Base-by-base conservation (phyloP, 2,888 invertebrate genomes). In the Eristalinus sepulchralis region DNA sequence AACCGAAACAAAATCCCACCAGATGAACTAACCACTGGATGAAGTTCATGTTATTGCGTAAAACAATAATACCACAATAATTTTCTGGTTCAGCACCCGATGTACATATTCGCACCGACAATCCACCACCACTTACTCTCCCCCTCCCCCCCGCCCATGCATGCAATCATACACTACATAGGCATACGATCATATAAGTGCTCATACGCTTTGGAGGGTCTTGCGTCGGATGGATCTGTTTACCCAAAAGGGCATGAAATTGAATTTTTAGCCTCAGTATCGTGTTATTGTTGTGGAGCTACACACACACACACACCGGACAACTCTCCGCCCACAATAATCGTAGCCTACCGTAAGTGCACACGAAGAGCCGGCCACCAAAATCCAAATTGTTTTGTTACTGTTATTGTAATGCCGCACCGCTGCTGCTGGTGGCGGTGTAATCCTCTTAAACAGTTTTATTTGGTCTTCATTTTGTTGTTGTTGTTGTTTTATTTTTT, bases 241-340 rank as follows among this genome's bases (percentile, higher is more conserved):
- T 88, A 88, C 71, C 84, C 90, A 91, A 88, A 89, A 88, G 89
- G 89, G 90, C 91, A 90, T 91, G 90, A 91, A 91, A 91, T 91
- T 90, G 90, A 90, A 90, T 90, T 88, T 90, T 88, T 88, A 78
- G 81, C 88, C 85, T 80, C 66, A 64, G 66, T 22, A 63, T 24
- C 55, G 67, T 83, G 75, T 75, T 79, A 63, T 79, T 70, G 55
- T 62, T 66, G 75, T 39, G 57, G 57, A 57, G 24, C 22, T 57
- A 57, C 22, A 33, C 34, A 63, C 62, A 60, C 68, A 57, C 22
- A 33, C 34, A 63, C 62, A 60, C 68, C 53, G 34, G 33, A 31
- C 62, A 62, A 31, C 62, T 57, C 62, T 57, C 11, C n/a, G 66
- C 22, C 71, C 73, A 39, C 36, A 75, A 33, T 20, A 72, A 47